phyloP scores from a whole-genome alignment of 2,797 vertebrate genomes.

The Pipistrellus kuhlii region DNA sequence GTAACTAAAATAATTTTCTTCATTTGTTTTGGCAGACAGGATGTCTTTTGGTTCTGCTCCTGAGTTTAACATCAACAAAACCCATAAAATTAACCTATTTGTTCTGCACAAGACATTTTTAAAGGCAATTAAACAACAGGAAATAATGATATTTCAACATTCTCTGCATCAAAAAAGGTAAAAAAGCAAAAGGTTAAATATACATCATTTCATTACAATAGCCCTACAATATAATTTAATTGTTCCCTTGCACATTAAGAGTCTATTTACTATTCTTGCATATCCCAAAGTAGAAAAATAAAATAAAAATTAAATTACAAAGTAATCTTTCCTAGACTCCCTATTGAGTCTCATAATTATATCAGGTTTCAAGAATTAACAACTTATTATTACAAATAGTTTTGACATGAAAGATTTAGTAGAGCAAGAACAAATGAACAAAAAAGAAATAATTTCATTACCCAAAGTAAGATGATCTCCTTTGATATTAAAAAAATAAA shows the following conservation, averaged over 20 bases:
- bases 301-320: conserved; percentile 62
- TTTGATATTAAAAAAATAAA: conserved; percentile 38
- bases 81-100: conserved; percentile 69
- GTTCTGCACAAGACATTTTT: conserved; percentile 72
- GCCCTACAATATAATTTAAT: conserved; percentile 54
- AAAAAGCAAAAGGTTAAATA: conserved; percentile 76
- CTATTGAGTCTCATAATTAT: conserved; percentile 71
- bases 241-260: conserved; percentile 8
- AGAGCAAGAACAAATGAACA: conserved; percentile 54
- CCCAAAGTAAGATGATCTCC: conserved; percentile 15
- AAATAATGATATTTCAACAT: conserved; percentile 60
- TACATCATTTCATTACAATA: conserved; percentile 53
- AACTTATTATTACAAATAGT: conserved; percentile 54
- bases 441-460: not conserved
- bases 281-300: conserved; percentile 52
- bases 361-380: conserved; percentile 52
- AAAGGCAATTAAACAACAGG: conserved; percentile 75
- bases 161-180: conserved; percentile 29
- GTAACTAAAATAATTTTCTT: conserved; percentile 41
- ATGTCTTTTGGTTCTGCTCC: conserved; percentile 64
- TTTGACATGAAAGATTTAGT: conserved; percentile 46
- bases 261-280: conserved; percentile 1
- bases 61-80: conserved; percentile 57
- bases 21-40: conserved; percentile 64
- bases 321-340: conserved; percentile 58